Conservation (phyloP, 64 coral and sea anemone species). For the Cladopsammia gracilis region DNA sequence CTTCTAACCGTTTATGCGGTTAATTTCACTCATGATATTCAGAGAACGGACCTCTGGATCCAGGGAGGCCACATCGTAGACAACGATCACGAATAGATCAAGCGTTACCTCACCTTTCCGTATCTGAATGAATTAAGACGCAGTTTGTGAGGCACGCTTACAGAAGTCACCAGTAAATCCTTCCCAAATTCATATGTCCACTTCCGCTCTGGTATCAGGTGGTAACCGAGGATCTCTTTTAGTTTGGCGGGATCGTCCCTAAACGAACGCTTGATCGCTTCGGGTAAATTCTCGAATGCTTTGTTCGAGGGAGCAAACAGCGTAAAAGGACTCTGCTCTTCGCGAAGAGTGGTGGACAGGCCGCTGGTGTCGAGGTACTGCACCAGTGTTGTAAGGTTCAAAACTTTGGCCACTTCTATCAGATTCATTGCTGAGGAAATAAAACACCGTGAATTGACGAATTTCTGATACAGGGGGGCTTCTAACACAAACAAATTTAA, state of each 20-base stretch:
- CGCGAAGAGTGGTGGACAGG: slow-evolving; percentile 29
- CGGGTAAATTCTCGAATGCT: slow-evolving; percentile 75
- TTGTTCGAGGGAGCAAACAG: slow-evolving; percentile 87
- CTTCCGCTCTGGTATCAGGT: slow-evolving; percentile 62
- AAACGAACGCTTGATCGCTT: slow-evolving; percentile 50
- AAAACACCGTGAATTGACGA: background rate
- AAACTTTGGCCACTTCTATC: slow-evolving; percentile 62
- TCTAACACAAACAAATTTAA: too few relatives aligned
- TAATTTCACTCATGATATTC: too few relatives aligned
- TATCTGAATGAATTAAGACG: slow-evolving; percentile 68
- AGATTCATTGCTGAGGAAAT: slow-evolving; percentile 71
- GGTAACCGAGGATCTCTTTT: slow-evolving; percentile 65
- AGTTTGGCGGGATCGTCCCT: slow-evolving; percentile 48
- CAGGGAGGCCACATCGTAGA: too few relatives aligned
- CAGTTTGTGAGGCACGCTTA: slow-evolving; percentile 11
- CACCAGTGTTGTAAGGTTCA: slow-evolving; percentile 72
- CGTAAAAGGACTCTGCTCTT: slow-evolving; percentile 43
- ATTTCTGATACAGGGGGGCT: too few relatives aligned
- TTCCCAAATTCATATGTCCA: slow-evolving; percentile 86
- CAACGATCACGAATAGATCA: too few relatives aligned
- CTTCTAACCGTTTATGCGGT: too few relatives aligned
- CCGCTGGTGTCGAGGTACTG: slow-evolving; percentile 60
- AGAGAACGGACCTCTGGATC: too few relatives aligned
- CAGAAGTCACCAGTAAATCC: slow-evolving; percentile 71
- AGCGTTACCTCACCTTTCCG: slow-evolving; percentile 48